A percentile compares a stretch with the other conserved stretches of the same genome.
These are phyloP conservation scores for Drosophila santomea DNA, from an alignment of 1,140 invertebrate species.

Conservation along the genomic window DNA sequence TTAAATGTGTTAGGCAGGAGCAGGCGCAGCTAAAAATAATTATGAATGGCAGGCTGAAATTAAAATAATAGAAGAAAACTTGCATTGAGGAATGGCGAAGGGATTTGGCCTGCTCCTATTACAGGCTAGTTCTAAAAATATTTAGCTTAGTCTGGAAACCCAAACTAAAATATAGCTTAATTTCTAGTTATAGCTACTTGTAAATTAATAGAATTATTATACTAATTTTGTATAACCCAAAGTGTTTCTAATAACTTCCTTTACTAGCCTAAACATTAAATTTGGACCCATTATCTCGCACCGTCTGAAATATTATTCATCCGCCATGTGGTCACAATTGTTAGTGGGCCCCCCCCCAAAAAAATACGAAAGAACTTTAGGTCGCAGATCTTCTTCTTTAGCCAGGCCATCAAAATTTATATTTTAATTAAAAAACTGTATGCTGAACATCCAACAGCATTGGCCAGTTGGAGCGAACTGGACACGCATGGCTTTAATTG, in stretches of 20 bases:
- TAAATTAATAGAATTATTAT: too few species aligned
- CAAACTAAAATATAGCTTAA: not conserved
- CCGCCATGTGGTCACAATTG: slow-evolving; percentile 58
- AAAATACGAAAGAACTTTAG: slow-evolving; percentile 5
- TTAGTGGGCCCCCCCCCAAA: not conserved
- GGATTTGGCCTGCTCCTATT: not conserved
- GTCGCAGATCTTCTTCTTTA: slow-evolving; percentile 2
- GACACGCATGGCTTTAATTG: slow-evolving; percentile 73
- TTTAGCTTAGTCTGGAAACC: too few species aligned
- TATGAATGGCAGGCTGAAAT: slow-evolving; percentile 57
- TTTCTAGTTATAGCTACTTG: not conserved
- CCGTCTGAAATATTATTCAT: slow-evolving; percentile 35
- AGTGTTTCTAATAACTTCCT: too few species aligned
- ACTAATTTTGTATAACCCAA: too few species aligned
- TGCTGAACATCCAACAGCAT: slow-evolving; percentile 32
- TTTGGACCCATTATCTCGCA: not conserved
- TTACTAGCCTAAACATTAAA: too few species aligned
- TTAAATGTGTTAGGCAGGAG: slow-evolving; percentile 65
- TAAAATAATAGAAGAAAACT: slow-evolving; percentile 44
- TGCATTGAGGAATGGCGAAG: not conserved
- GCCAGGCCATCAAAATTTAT: slow-evolving; percentile 41
- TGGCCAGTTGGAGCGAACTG: slow-evolving; percentile 44
- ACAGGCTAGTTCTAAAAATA: not conserved
- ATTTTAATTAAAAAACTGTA: slow-evolving; percentile 65
- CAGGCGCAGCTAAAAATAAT: slow-evolving; percentile 57